Percentiles rank a stretch among this genome's conserved stretches.
phyloP scores from a whole-genome alignment of 2,888 invertebrate genomes.

The Ennomos quercinarius region DNA sequence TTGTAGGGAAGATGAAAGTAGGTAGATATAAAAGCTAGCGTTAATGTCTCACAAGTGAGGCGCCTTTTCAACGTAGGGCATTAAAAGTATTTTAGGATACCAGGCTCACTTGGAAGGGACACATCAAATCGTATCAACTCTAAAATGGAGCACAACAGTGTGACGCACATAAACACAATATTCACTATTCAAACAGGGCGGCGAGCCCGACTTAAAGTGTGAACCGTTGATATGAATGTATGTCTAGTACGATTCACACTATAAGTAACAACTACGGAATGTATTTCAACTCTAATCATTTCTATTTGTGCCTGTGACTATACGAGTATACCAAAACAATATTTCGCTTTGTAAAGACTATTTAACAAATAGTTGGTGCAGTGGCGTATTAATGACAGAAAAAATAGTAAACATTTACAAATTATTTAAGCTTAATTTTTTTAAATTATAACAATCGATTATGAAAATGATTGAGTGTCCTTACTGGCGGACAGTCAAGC shows the following conservation, averaged over 20 bases:
- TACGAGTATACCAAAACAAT: conserved; percentile 2
- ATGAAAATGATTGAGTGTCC: background rate
- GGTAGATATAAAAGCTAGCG: conserved; percentile 61
- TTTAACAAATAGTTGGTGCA: conserved; percentile 10
- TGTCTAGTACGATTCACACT: conserved; percentile 39
- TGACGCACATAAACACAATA: conserved; percentile 84
- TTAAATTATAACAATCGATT: background rate
- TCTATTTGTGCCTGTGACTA: conserved; percentile 8
- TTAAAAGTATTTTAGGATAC: conserved; percentile 62
- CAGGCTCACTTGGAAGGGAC: conserved; percentile 77
- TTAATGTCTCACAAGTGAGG: conserved; percentile 84
- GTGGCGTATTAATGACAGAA: conserved; percentile 20
- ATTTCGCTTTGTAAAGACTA: too few relatives aligned
- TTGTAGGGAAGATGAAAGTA: conserved; percentile 47
- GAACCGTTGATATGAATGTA: conserved; percentile 43
- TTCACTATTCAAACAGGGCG: conserved; percentile 75
- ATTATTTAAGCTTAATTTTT: background rate
- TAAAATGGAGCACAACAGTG: conserved; percentile 81
- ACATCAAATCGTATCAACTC: conserved; percentile 71
- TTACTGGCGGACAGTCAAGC: background rate
- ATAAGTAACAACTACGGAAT: conserved; percentile 35
- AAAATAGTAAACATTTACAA: background rate
- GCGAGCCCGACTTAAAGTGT: conserved; percentile 67
- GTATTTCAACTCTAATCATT: conserved; percentile 25
- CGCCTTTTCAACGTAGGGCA: conserved; percentile 72